Evolutionary conservation across 1,140 invertebrate species (phyloP).

Genomic region (Argopecten irradians): DNA sequence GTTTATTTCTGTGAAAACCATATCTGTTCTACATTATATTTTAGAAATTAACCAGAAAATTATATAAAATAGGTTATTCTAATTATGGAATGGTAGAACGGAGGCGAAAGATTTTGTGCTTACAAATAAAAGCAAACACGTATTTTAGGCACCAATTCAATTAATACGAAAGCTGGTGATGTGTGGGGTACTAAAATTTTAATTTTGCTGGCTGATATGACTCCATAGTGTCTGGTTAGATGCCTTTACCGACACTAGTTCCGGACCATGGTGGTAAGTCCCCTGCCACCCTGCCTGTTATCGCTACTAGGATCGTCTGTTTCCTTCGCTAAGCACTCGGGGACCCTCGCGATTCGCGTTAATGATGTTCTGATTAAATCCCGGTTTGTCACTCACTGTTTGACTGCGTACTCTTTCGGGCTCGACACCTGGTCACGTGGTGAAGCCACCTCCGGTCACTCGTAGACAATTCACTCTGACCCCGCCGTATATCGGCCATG

Average conservation of each 20-base stretch:
- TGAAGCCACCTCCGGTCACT: not conserved
- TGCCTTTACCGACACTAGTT: not conserved
- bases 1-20: too few relatives aligned
- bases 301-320: not conserved
- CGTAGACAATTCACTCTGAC: not conserved
- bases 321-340: not conserved
- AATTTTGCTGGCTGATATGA: not conserved
- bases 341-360: constrained; percentile 19
- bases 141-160: not conserved
- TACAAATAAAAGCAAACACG: not conserved
- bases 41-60: too few relatives aligned
- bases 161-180: not conserved
- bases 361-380: constrained; percentile 13
- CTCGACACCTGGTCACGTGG: not conserved
- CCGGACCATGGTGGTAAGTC: not conserved
- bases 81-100: too few relatives aligned
- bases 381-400: not conserved
- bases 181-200: not conserved
- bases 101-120: too few relatives aligned
- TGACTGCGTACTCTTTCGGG: not conserved
- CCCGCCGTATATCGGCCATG: not conserved
- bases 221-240: not conserved
- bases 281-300: not conserved
- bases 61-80: too few relatives aligned
- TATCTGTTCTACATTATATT: too few relatives aligned